A percentile compares a stretch with the other conserved stretches of the same genome.
phyloP scores from a whole-genome alignment of 1,140 invertebrate genomes.

The Batillaria attramentaria region DNA sequence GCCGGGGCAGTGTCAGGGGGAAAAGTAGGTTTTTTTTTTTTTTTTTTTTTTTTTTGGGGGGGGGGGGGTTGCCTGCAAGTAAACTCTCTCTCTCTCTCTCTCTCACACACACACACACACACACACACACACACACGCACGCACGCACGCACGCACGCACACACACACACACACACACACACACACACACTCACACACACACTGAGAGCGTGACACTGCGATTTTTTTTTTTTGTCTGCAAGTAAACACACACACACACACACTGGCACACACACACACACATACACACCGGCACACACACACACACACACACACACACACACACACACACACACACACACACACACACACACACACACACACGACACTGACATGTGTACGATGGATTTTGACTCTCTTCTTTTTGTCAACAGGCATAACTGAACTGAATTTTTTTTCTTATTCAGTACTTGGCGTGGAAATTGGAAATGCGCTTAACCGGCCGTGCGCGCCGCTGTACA shows the following conservation, averaged over 20 bases:
- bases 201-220: too few relatives aligned
- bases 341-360: neutral
- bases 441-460: neutral
- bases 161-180: constrained; percentile 7
- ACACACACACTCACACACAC: constrained; percentile 1
- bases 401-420: neutral
- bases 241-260: constrained; percentile 2
- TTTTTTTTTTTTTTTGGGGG: too few relatives aligned
- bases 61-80: too few relatives aligned
- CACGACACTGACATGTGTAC: neutral
- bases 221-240: too few relatives aligned
- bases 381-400: neutral
- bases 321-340: neutral
- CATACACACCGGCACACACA: constrained; percentile 6
- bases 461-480: too few relatives aligned
- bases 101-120: neutral
- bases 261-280: constrained; percentile 10
- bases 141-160: neutral
- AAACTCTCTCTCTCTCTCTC: too few relatives aligned
- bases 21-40: too few relatives aligned
- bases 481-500: too few relatives aligned
- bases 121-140: constrained; percentile 4
- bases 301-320: constrained; percentile 1
- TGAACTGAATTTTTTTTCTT: neutral
- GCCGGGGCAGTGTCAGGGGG: too few relatives aligned